Evolutionary conservation across 2,888 invertebrate genomes (phyloP).

Genomic region (Pteria penguin): DNA sequence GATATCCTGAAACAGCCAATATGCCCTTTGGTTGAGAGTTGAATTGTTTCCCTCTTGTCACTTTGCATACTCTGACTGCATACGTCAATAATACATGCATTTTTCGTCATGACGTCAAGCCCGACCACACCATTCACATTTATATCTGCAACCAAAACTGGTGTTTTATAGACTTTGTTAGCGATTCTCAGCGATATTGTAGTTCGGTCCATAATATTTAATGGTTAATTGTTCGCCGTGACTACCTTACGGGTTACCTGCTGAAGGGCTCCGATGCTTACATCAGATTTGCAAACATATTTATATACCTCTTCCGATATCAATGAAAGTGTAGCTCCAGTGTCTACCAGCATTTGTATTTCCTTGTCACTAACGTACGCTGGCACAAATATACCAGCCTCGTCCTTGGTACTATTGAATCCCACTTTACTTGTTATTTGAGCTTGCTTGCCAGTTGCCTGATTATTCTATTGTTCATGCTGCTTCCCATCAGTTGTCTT

Average conservation of each 20-base stretch:
- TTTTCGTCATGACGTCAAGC: no score
- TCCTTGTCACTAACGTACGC: background rate
- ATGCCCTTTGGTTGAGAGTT: background rate
- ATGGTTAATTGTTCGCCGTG: background rate
- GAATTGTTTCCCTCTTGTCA: no score
- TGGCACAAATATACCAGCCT: background rate
- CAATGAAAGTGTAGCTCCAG: slow-evolving; percentile 8
- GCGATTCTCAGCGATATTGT: background rate
- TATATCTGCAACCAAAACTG: slow-evolving; percentile 3
- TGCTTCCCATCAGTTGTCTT: no score
- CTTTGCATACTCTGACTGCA: background rate
- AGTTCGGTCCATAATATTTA: background rate
- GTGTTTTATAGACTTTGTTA: background rate
- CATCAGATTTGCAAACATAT: background rate
- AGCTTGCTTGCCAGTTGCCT: background rate
- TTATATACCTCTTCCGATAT: background rate
- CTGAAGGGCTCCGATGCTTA: background rate
- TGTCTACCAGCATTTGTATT: background rate
- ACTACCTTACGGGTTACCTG: background rate
- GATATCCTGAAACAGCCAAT: slow-evolving; percentile 5
- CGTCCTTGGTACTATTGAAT: background rate
- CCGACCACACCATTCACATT: background rate
- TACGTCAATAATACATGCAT: background rate
- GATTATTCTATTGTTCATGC: no score
- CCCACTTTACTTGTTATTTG: background rate